Evolutionary conservation across 1,140 invertebrate species (phyloP).

Genomic region (Eubasilissa regina): DNA sequence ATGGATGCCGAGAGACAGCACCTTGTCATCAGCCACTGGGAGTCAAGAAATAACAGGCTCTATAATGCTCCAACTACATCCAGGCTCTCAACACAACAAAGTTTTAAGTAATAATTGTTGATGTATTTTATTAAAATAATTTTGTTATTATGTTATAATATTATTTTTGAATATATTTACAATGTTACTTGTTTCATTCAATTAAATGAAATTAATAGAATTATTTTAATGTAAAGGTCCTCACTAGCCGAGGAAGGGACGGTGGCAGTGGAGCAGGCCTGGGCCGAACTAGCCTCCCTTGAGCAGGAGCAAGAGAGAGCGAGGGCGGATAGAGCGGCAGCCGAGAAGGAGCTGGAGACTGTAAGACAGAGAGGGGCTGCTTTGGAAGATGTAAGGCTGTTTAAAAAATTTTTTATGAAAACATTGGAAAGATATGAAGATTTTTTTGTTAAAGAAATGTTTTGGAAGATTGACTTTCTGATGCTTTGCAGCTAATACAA

Average conservation of each 20-base stretch:
- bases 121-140: constrained; percentile 3
- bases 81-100: constrained; percentile 74
- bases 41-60: constrained; percentile 83
- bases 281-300: constrained; percentile 87
- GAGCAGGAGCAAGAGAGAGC: constrained; percentile 89
- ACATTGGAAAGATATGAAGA: too few relatives aligned
- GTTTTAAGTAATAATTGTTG: constrained; percentile 68
- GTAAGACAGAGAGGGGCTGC: constrained; percentile 82
- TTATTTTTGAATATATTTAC: too few relatives aligned
- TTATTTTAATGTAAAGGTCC: constrained; percentile 27
- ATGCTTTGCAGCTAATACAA: too few relatives aligned
- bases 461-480: too few relatives aligned
- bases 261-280: constrained; percentile 85
- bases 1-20: constrained; percentile 90
- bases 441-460: too few relatives aligned
- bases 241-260: constrained; percentile 73
- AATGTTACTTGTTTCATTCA: too few relatives aligned
- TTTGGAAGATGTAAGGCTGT: constrained; percentile 83
- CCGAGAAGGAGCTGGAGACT: constrained; percentile 85
- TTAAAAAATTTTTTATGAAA: too few relatives aligned
- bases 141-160: too few relatives aligned
- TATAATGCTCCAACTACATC: constrained; percentile 74
- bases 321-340: constrained; percentile 80
- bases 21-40: constrained; percentile 89
- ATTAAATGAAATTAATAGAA: too few relatives aligned